These are phyloP conservation scores for Leucoraja ocellata DNA, from an alignment of 2,797 vertebrate species.

Conservation along the genomic window DNA sequence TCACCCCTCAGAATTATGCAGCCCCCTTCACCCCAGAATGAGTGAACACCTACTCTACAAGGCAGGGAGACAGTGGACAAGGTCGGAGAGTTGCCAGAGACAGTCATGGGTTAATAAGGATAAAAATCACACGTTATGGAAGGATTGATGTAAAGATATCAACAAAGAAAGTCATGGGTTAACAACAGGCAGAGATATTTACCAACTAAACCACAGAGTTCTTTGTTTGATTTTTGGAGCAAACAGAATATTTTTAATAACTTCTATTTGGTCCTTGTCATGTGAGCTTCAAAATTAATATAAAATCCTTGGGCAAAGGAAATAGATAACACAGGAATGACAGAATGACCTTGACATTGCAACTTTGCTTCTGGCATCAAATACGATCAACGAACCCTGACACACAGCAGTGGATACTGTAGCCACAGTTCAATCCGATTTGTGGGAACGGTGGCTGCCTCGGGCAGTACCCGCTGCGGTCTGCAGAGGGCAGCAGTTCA, in stretches of 20 bases:
- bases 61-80: neutral
- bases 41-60: too few species aligned
- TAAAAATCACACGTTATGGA: neutral
- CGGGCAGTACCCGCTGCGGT: neutral
- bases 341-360: constrained; percentile 6
- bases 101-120: neutral
- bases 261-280: neutral
- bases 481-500: constrained; percentile 4
- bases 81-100: neutral
- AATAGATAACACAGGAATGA: neutral
- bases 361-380: constrained; percentile 15
- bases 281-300: neutral
- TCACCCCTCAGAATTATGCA: too few species aligned
- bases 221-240: neutral
- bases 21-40: too few species aligned
- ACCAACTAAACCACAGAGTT: neutral
- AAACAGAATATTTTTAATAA: neutral
- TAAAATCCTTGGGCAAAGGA: neutral
- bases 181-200: neutral
- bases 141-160: too few species aligned
- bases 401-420: neutral
- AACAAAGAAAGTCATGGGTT: neutral
- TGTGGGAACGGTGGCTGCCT: neutral
- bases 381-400: neutral
- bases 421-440: neutral